These are phyloP conservation scores for Antheraea assamensis DNA, from an alignment of 2,888 invertebrate species.

Conservation along the genomic window DNA sequence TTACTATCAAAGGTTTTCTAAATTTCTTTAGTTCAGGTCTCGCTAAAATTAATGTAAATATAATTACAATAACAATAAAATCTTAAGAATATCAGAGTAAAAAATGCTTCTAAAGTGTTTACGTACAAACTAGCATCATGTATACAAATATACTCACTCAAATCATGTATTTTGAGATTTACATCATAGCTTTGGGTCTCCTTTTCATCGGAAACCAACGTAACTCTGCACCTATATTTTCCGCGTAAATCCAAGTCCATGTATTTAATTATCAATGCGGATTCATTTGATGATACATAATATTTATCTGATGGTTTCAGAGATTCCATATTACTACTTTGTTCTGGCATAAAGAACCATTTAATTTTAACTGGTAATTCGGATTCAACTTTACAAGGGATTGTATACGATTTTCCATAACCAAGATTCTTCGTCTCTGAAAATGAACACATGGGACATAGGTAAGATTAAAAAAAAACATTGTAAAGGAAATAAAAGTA, in stretches of 20 bases:
- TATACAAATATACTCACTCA: not conserved
- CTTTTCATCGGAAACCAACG: conserved; percentile 22
- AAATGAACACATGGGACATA: not conserved
- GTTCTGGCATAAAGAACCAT: conserved; percentile 11
- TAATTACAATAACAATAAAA: not conserved
- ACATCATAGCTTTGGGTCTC: conserved; percentile 21
- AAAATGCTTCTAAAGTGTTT: not conserved
- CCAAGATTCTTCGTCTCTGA: not conserved
- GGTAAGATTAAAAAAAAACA: not conserved
- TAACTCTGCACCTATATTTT: conserved; percentile 28
- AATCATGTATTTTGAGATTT: conserved; percentile 24
- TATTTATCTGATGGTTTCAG: conserved; percentile 18
- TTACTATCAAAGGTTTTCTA: not conserved
- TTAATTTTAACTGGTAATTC: not conserved
- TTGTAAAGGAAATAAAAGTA: not conserved
- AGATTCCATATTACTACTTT: not conserved
- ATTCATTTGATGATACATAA: conserved; percentile 20
- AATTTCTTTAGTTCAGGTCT: conserved; percentile 18
- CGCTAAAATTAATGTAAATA: not conserved
- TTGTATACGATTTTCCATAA: conserved; percentile 9
- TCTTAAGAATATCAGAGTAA: not conserved
- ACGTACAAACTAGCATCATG: not conserved
- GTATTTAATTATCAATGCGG: conserved; percentile 19
- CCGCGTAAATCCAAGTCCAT: conserved; percentile 24
- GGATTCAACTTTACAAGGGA: conserved; percentile 2